Evolutionary conservation across 2,113 vertebrate species (phyloP), one percentile per base, ranked within the genome.

Genomic region (Rhinogobius similis): DNA sequence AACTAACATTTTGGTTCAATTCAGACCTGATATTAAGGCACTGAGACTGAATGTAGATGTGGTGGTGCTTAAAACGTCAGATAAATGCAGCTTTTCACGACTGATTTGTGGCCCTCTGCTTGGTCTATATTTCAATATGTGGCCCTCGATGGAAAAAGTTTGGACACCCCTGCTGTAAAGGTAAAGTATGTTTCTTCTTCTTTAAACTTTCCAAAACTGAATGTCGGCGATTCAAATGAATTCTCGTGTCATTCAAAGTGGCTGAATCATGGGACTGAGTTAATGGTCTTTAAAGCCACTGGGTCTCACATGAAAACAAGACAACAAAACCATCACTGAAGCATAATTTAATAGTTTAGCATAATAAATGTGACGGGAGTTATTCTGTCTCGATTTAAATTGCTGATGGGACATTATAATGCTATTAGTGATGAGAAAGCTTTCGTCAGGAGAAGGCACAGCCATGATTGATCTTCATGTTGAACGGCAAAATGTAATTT

Each of bases 311-410:
- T 55, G 68, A 74, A 77, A 82, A 55, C 46, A 83, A 85, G 87
- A 82, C 52, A 55, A 55, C 79, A 87, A 85, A 83, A 74, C 73
- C 13, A 46, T 82, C 78, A 82, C 68, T 69, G 68, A 62, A 72
- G 75, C 72, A 77, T 88, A 83, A 87, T 87, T 85, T 78, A 81
- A 87, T 87, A 77, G 82, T 83, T 70, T 59, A 56, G 72, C 36
- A 79, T 82, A 73, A 88, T 88, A 87, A 87, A 88, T 87, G 82
- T 87, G 67, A 80, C 67, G 62, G 61, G 67, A 86, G 76, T 81
- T 70, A 70, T 63, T 88, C 82, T 75, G 86, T 86, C 78, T 77
- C 65, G 74, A 69, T 82, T 84, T 71, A 70, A 82, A 78, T 65
- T 67, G 77, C 36, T 55, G 67, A 81, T 75, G 67, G 75, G 68